A percentile compares a stretch with the other conserved stretches of the same genome.
phyloP scores from a whole-genome alignment of 2,888 invertebrate species.

The Drosophila sordidula region DNA sequence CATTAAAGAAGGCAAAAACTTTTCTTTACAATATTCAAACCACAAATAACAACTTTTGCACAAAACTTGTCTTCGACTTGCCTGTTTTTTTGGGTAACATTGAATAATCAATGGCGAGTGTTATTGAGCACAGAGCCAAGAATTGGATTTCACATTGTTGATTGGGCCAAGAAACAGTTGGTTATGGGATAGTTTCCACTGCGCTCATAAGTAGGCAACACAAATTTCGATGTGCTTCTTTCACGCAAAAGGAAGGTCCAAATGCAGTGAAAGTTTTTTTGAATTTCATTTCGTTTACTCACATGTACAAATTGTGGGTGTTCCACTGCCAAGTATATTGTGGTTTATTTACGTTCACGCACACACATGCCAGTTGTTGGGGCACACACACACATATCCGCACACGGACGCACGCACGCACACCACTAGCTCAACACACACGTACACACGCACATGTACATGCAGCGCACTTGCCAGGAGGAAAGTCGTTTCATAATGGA shows the following conservation, averaged over 20 bases:
- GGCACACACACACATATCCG: slow-evolving; percentile 17
- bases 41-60: slow-evolving; percentile 5
- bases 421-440: slow-evolving; percentile 7
- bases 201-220: slow-evolving; percentile 65
- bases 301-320: slow-evolving; percentile 67
- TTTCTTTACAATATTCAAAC: slow-evolving; percentile 14
- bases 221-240: slow-evolving; percentile 25
- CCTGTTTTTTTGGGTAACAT: slow-evolving; percentile 18
- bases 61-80: not conserved
- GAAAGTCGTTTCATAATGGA: slow-evolving; percentile 64
- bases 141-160: slow-evolving; percentile 46
- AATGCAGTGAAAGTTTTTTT: slow-evolving; percentile 27
- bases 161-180: slow-evolving; percentile 16
- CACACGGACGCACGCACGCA: slow-evolving; percentile 22
- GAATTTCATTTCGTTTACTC: slow-evolving; percentile 51
- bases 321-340: slow-evolving; percentile 36
- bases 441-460: slow-evolving; percentile 54
- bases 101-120: slow-evolving; percentile 57
- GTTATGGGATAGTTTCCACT: slow-evolving; percentile 25
- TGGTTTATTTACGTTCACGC: slow-evolving; percentile 74
- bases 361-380: slow-evolving; percentile 10
- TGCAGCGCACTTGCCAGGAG: slow-evolving; percentile 29
- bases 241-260: slow-evolving; percentile 38
- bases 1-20: not conserved
- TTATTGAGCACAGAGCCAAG: slow-evolving; percentile 27